phyloP scores from a whole-genome alignment of 1,140 invertebrate species.

The Berghia stephanieae region DNA sequence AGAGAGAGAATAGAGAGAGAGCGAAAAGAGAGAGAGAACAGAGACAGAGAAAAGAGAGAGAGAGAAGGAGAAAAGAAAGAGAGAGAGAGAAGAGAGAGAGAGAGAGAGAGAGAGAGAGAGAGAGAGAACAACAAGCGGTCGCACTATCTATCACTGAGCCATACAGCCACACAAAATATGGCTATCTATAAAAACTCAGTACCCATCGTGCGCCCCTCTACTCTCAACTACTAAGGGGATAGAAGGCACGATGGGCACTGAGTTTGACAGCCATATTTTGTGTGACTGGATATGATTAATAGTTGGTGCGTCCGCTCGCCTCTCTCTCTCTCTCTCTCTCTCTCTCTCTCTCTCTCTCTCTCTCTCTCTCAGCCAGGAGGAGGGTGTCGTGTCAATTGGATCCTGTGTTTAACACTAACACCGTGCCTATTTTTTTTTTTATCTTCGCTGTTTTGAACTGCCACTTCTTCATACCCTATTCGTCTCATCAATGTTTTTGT shows the following conservation, averaged over 20 bases:
- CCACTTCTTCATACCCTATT: background rate
- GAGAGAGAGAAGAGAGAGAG: background rate
- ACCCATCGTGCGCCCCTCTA: background rate
- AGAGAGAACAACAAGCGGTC: no score
- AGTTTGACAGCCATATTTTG: background rate
- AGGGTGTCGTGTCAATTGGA: no score
- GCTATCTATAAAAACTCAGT: background rate
- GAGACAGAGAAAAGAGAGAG: background rate
- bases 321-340: background rate
- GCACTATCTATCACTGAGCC: background rate
- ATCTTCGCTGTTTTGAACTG: background rate
- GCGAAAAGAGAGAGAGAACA: background rate
- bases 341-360: constrained; percentile 11
- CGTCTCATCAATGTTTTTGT: background rate
- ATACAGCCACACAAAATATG: background rate
- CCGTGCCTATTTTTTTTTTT: background rate
- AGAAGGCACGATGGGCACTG: no score
- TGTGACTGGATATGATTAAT: background rate
- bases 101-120: constrained; percentile 8
- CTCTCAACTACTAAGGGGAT: no score
- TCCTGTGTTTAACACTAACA: no score
- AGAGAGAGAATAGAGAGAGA: background rate
- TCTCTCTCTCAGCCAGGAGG: background rate
- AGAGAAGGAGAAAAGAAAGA: background rate
- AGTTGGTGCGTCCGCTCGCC: constrained; percentile 4